Base-by-base conservation (phyloP, 2,888 invertebrate genomes). In the Tipula vernalis region DNA sequence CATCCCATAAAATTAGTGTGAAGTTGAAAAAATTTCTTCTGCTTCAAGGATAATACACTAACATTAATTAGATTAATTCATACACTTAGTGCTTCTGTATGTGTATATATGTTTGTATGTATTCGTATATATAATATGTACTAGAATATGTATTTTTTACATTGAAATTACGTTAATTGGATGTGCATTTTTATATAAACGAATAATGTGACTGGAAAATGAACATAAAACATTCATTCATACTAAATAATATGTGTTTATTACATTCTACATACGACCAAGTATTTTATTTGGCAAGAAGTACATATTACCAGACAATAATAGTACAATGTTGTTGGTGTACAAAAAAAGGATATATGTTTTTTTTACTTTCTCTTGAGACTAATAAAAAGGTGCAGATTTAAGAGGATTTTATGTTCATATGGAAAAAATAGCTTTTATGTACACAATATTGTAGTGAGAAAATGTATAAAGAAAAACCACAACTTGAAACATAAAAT, bases 341-440 rank as follows among this genome's bases (percentile, higher is more conserved):
- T 15, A 71, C 12, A 28, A 71, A 71, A 71, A 71, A 71, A 71
- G 10, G 10, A 10, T 5, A 28, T 71, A 28, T 71, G 18, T 28
- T 84, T 15, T 84, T 84, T 84, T 84, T 28, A 36, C 13, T 39
- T 83, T 83, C 36, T 84, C 84, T 13, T 39, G 84, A 84, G 84
- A 84, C 84, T 84, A 84, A 84, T 84, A 84, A 84, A 84, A 84
- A 84, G 84, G 84, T 84, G 84, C 84, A 84, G 84, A 84, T 84
- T 84, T 84, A 84, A 84, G 84, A 84, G 84, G 84, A 84, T 84
- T 84, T 84, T 84, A 6, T 57, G 57, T 57, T 28, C 28, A 28
- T n/a, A 71, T 71, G 39, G 13, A 83, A 83, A 12, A 36, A 83
- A 36, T 84, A 71, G 71, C 28, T 71, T 71, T 71, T 39, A 39